These are phyloP conservation scores for Silurus glanis DNA, from an alignment of 2,113 vertebrate species.

Conservation along the genomic window DNA sequence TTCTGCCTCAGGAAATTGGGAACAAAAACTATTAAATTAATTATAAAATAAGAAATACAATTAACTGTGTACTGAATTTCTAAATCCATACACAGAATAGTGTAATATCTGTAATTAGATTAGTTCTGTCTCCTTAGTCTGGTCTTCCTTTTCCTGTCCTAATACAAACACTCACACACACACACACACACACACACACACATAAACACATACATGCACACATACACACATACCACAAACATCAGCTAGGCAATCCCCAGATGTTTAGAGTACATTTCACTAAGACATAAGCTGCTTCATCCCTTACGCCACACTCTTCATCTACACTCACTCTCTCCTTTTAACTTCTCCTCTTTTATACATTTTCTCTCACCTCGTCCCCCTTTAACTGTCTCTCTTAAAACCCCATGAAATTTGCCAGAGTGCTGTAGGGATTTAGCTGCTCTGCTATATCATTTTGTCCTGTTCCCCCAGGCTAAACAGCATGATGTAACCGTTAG, in stretches of 20 bases:
- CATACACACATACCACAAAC: slow-evolving; percentile 19
- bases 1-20: neutral
- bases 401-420: slow-evolving; percentile 22
- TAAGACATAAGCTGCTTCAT: slow-evolving; percentile 43
- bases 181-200: slow-evolving; percentile 17
- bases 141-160: neutral
- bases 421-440: slow-evolving; percentile 20
- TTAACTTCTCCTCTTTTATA: neutral
- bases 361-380: neutral
- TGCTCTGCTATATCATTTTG: slow-evolving; percentile 32
- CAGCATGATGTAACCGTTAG: slow-evolving; percentile 24
- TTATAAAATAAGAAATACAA: slow-evolving; percentile 2
- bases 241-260: neutral
- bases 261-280: slow-evolving; percentile 21
- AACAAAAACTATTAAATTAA: neutral
- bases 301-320: neutral
- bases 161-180: slow-evolving; percentile 13
- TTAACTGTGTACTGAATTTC: neutral
- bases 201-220: neutral
- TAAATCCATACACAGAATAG: neutral
- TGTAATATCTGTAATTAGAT: neutral
- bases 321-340: neutral
- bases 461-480: slow-evolving; percentile 21
- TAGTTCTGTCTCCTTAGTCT: slow-evolving; percentile 10
- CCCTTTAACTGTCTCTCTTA: neutral